Evolutionary conservation across 2,888 invertebrate genomes (phyloP), one percentile per base, ranked within the genome.

Genomic region (Amaurobius ferox): DNA sequence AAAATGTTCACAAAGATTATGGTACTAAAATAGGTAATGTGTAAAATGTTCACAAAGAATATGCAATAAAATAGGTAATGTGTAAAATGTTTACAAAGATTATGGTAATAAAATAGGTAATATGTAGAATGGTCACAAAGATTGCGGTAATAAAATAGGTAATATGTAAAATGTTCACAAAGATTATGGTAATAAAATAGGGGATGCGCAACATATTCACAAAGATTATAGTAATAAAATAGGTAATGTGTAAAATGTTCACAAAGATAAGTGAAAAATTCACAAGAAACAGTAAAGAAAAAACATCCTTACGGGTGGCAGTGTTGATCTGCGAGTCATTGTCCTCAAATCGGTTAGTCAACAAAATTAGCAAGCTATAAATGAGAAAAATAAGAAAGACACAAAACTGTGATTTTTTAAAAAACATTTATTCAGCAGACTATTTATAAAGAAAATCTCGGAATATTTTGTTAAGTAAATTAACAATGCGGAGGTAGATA

Each of bases 381-480:
- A n/a, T n/a, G n/a, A n/a, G n/a, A n/a, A n/a, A n/a, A n/a, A n/a
- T n/a, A 61, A 61, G 1, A 9, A 23, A 35, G 11, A 61, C 61
- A 61, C n/a, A 72, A 28, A 32, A 28, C n/a, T n/a, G n/a, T n/a
- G 5, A 39, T 19, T 23, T 67, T 48, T 48, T 29, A 26, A 23
- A 79, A 73, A 66, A 79, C 72, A 55, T 79, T 79, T 79, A 79
- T 79, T 79, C 55, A 79, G 71, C 48, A 55, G 23, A 35, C 72
- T 72, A 79, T 72, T 66, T 73, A 73, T 66, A 79, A 23, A 66
- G 30, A 55, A 48, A 48, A 68, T 0, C 16, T 26, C n/a, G 26
- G n/a, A 26, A 40, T 40, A 6, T 35, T 68, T 40, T 28, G 5
- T 13, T 5, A 39, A 39, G 28, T 1, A 9, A 35, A 35, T 35